Conservation (phyloP, 35 echinoderm and acorn worm species). For the Lytechinus pictus region DNA sequence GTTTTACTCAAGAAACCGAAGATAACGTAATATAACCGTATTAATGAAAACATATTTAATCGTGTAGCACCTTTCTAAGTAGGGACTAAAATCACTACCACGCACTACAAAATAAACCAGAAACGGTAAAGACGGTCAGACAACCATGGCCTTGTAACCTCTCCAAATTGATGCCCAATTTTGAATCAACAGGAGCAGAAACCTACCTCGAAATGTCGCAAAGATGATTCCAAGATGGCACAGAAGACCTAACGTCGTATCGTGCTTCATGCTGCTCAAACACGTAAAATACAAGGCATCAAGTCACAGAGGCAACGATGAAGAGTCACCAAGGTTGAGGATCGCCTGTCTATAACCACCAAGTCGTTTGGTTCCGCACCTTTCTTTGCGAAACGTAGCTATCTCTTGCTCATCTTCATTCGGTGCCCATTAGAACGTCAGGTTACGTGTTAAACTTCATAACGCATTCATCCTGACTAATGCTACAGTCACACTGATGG, state of each 20-base stretch:
- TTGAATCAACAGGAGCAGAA: not conserved
- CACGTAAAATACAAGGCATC: not conserved
- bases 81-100: too few species aligned
- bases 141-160: not conserved
- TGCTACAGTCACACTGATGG: not conserved
- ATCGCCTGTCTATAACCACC: not conserved
- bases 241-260: not conserved
- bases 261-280: not conserved
- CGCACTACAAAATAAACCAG: not conserved
- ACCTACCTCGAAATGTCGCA: not conserved
- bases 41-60: too few species aligned
- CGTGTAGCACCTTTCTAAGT: too few species aligned
- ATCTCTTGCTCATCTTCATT: not conserved
- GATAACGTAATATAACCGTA: too few species aligned
- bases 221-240: not conserved
- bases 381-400: constrained; percentile 2
- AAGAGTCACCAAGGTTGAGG: not conserved
- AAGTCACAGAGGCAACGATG: not conserved
- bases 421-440: not conserved
- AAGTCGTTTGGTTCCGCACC: not conserved
- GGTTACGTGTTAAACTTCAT: not conserved
- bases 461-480: not conserved
- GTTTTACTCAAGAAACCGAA: too few species aligned
- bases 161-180: not conserved
- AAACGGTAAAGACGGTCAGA: not conserved